Evolutionary conservation across 2,888 invertebrate genomes (phyloP).

Genomic region (Tyria jacobaeae): DNA sequence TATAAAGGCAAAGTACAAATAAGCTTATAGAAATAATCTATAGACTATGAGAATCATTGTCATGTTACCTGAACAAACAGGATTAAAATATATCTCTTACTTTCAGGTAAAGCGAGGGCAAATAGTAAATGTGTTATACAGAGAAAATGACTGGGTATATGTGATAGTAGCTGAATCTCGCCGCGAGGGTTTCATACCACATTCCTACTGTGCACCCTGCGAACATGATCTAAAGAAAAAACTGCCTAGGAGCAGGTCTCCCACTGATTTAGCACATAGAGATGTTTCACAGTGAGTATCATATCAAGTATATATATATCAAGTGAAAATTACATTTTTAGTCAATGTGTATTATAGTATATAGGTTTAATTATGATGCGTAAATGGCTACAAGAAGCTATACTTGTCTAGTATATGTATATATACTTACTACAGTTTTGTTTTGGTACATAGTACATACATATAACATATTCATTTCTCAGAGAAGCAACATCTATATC

Average conservation of each 20-base stretch:
- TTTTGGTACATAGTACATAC: too few species aligned
- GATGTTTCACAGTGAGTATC: constrained; percentile 86
- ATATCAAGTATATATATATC: too few species aligned
- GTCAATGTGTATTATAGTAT: too few species aligned
- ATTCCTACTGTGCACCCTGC: constrained; percentile 97
- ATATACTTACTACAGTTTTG: too few species aligned
- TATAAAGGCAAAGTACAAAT: too few species aligned
- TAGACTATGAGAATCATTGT: too few species aligned
- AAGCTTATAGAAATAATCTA: too few species aligned
- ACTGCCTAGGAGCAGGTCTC: constrained; percentile 90
- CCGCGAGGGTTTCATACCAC: constrained; percentile 97
- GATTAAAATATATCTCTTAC: not conserved
- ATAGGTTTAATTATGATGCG: too few species aligned
- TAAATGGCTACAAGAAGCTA: too few species aligned
- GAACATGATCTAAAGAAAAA: constrained; percentile 96
- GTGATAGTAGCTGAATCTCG: constrained; percentile 96
- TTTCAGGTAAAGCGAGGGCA: constrained; percentile 92
- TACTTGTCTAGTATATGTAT: too few species aligned
- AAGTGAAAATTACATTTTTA: too few species aligned
- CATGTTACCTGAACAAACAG: not conserved
- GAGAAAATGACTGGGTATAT: constrained; percentile 99
- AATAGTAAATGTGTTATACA: constrained; percentile 97
- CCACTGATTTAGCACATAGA: constrained; percentile 85
- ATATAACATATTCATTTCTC: too few species aligned
- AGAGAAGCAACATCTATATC: not conserved